Percentiles rank a stretch among this genome's conserved stretches.
phyloP scores from a whole-genome alignment of 2,113 vertebrate species.

The Axis porcinus region DNA sequence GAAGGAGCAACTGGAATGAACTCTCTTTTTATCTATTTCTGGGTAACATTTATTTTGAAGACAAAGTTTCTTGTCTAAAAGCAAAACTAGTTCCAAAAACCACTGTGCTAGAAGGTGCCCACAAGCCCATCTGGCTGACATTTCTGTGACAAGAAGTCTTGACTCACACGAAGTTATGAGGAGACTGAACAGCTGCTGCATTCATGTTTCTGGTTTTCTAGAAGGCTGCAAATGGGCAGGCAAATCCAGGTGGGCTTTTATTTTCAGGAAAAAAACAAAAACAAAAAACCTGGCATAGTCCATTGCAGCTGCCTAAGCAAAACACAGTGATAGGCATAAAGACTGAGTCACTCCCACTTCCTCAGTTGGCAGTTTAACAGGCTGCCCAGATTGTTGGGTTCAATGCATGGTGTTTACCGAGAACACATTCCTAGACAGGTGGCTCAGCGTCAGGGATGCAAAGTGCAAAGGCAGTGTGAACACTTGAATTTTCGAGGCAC shows the following conservation, averaged over 20 bases:
- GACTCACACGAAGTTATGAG: background rate
- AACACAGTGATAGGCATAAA: background rate
- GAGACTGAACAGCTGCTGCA: background rate
- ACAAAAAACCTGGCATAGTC: background rate
- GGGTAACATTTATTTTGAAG: background rate
- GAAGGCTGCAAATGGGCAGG: background rate
- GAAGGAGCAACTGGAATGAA: background rate
- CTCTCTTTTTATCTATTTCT: background rate
- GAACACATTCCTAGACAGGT: background rate
- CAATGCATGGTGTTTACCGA: background rate
- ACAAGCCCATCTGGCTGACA: background rate
- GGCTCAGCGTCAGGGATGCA: background rate
- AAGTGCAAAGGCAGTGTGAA: background rate
- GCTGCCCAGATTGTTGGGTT: background rate
- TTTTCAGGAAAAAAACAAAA: background rate
- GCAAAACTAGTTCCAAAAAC: background rate
- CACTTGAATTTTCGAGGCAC: background rate
- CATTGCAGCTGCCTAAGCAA: background rate
- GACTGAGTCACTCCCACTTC: background rate
- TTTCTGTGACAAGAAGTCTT: background rate
- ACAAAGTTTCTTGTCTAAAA: background rate
- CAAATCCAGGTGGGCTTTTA: slow-evolving; percentile 42
- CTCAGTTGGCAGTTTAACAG: background rate
- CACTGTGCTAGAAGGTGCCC: background rate
- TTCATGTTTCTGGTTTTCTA: slow-evolving; percentile 20